Conservation (phyloP, 2,113 vertebrate genomes). For the Ophthalmolycus amberensis region DNA sequence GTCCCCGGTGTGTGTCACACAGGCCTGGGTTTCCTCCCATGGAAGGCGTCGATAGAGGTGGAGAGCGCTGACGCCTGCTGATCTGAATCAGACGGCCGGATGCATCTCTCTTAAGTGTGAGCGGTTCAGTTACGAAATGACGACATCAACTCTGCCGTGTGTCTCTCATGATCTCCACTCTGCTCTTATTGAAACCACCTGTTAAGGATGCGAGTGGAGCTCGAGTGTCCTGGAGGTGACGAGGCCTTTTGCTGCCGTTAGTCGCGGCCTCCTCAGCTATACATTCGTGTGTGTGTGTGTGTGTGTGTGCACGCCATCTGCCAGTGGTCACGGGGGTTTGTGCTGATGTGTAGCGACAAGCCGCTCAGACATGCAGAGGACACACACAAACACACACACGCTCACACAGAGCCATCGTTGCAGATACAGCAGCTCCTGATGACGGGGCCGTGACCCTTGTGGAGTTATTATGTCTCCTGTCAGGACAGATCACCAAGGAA, state of each 20-base stretch:
- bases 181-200: not conserved
- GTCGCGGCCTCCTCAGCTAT: not conserved
- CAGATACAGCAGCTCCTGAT: constrained; percentile 38
- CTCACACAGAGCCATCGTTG: constrained; percentile 43
- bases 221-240: not conserved
- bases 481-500: constrained; percentile 47
- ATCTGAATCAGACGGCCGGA: constrained; percentile 15
- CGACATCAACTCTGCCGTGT: not conserved
- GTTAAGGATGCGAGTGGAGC: not conserved
- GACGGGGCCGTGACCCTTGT: constrained; percentile 42
- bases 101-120: not conserved
- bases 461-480: constrained; percentile 60
- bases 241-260: not conserved
- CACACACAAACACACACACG: constrained; percentile 4
- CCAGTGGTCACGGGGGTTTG: constrained; percentile 37
- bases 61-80: not conserved
- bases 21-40: not conserved
- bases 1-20: not conserved
- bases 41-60: constrained; percentile 3
- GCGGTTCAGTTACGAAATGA: not conserved
- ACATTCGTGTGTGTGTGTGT: not conserved
- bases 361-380: constrained; percentile 24
- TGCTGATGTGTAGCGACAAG: constrained; percentile 60
- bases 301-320: constrained; percentile 21
- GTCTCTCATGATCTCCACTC: not conserved